Conservation (phyloP, 2,113 vertebrate genomes). For the Labeo rohita region DNA sequence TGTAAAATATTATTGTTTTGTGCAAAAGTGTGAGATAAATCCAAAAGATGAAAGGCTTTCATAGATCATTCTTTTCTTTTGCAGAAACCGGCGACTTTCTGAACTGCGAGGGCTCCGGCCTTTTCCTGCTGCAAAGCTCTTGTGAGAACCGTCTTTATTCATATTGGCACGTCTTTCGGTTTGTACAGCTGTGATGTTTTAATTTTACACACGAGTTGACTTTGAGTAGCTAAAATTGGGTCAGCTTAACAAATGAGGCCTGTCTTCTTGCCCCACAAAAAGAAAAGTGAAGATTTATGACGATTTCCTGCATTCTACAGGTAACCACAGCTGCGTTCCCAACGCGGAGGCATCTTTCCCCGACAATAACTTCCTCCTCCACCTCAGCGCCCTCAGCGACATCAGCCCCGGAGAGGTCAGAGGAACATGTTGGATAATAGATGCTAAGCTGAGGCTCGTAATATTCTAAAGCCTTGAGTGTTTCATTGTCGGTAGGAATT, state of each 20-base stretch:
- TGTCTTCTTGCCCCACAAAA: not conserved
- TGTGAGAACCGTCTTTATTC: conserved; percentile 80
- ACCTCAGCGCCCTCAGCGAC: conserved; percentile 88
- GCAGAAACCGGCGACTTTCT: conserved; percentile 96
- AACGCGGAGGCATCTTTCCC: conserved; percentile 95
- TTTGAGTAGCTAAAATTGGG: not conserved
- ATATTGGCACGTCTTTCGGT: not conserved
- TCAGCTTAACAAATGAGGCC: not conserved
- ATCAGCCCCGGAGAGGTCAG: conserved; percentile 93
- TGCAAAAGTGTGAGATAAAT: conserved; percentile 38
- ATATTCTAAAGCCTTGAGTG: conserved; percentile 54
- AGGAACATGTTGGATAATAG: conserved; percentile 52
- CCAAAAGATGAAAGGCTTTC: conserved; percentile 25
- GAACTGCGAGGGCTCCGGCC: conserved; percentile 97
- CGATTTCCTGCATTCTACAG: conserved; percentile 67
- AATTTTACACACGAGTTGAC: not conserved
- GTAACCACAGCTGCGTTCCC: conserved; percentile 97
- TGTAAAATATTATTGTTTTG: conserved; percentile 15
- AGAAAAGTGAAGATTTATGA: not conserved
- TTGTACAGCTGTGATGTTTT: conserved; percentile 8
- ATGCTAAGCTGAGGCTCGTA: conserved; percentile 58
- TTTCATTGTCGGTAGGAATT: conserved; percentile 64
- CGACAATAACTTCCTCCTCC: conserved; percentile 93
- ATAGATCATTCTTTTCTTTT: conserved; percentile 51
- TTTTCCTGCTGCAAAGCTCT: conserved; percentile 97